Evolutionary conservation across 2,888 invertebrate species (phyloP).

Genomic region (Synanthedon tipuliformis): DNA sequence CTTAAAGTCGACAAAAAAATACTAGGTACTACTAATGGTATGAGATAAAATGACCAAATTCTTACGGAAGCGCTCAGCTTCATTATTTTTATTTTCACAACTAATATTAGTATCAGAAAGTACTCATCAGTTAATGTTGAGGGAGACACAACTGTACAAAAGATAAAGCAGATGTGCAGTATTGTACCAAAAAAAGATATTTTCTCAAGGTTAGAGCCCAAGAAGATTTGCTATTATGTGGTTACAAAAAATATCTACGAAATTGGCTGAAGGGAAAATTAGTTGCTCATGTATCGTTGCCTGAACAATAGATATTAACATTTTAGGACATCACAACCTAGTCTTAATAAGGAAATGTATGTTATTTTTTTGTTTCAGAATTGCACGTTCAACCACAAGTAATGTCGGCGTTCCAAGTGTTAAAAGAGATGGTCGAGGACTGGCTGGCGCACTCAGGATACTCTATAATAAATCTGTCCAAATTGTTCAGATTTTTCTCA

Average conservation of each 20-base stretch:
- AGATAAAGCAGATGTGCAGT: too few species aligned
- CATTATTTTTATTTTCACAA: too few species aligned
- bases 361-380: slow-evolving; percentile 51
- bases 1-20: too few species aligned
- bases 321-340: neutral
- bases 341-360: neutral
- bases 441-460: slow-evolving; percentile 76
- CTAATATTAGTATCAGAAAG: too few species aligned
- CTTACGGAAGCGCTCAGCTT: too few species aligned
- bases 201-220: too few species aligned
- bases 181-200: too few species aligned
- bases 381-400: slow-evolving; percentile 58
- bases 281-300: neutral
- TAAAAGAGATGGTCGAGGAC: slow-evolving; percentile 77
- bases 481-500: slow-evolving; percentile 64
- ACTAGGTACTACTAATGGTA: too few species aligned
- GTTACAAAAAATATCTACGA: neutral
- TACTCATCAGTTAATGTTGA: too few species aligned
- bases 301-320: neutral
- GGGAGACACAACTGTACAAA: too few species aligned
- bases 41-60: too few species aligned
- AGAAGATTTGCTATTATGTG: too few species aligned
- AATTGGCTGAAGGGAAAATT: neutral
- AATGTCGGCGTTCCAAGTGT: slow-evolving; percentile 68
- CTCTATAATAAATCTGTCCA: slow-evolving; percentile 73